Conservation (phyloP, 53 echinoderm and acorn worm species). For the Antedon mediterranea region DNA sequence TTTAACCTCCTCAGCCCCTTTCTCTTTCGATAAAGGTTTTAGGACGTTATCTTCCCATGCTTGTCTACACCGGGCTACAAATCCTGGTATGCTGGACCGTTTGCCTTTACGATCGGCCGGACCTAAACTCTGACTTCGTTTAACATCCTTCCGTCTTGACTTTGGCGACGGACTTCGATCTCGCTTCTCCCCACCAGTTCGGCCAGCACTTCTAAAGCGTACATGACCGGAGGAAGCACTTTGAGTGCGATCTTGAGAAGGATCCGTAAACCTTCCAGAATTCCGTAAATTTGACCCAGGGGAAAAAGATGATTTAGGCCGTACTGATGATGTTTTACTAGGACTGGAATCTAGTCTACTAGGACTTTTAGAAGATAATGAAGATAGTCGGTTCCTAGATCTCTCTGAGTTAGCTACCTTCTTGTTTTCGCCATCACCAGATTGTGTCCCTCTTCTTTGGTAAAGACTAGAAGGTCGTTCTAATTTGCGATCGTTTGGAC, state of each 20-base stretch:
- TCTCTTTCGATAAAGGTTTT: conserved; percentile 9
- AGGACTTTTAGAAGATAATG: neutral
- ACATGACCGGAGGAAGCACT: neutral
- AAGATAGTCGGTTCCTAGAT: neutral
- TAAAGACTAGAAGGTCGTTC: neutral
- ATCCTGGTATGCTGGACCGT: conserved; percentile 28
- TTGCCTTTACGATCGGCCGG: neutral
- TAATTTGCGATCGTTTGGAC: neutral
- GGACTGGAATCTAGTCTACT: neutral
- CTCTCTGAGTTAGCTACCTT: neutral
- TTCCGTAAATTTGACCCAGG: neutral
- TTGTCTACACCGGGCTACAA: conserved; percentile 41
- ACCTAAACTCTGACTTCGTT: neutral
- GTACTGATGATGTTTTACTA: neutral
- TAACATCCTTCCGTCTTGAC: neutral
- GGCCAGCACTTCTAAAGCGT: neutral
- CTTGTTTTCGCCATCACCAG: neutral
- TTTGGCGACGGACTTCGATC: neutral
- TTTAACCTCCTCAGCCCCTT: conserved; percentile 8
- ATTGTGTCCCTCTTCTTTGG: neutral
- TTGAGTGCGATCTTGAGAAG: neutral
- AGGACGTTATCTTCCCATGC: conserved; percentile 41
- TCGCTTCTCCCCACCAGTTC: neutral
- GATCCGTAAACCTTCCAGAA: neutral
- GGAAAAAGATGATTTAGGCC: neutral